Percentiles rank a stretch among this genome's conserved stretches.
Evolutionary conservation across 2,797 vertebrate species (phyloP).

Genomic region (Acridotheres tristis): DNA sequence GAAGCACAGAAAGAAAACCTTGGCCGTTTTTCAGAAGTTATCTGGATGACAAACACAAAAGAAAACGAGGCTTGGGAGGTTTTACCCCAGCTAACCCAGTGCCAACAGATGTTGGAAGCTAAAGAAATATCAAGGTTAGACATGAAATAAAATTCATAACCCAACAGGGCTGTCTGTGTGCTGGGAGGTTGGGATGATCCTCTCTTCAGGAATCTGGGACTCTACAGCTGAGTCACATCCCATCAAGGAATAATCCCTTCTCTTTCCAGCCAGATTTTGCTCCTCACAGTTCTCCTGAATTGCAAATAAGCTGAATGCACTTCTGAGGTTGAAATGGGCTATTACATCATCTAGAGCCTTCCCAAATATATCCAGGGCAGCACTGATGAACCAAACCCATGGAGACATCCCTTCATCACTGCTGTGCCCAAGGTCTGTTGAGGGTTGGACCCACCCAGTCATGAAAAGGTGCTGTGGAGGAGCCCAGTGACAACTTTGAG

Average conservation of each 20-base stretch:
- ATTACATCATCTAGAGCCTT: neutral
- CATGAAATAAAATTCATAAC: neutral
- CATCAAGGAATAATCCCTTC: neutral
- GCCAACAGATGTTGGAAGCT: neutral
- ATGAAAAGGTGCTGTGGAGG: fast-evolving
- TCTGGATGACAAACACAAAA: neutral
- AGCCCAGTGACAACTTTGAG: neutral
- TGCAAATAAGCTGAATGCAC: neutral
- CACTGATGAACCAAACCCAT: neutral
- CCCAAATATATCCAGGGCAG: neutral
- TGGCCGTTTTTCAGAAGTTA: neutral
- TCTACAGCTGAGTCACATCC: neutral
- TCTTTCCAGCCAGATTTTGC: neutral
- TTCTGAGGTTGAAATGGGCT: neutral
- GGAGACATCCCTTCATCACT: neutral
- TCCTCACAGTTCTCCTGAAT: neutral
- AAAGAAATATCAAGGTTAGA: neutral
- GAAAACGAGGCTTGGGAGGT: neutral
- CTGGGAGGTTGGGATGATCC: neutral
- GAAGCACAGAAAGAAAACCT: neutral
- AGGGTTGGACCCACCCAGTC: neutral
- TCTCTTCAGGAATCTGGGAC: neutral
- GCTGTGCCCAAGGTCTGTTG: neutral
- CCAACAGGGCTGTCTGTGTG: neutral
- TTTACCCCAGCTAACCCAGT: neutral